phyloP scores from a whole-genome alignment of 2,797 vertebrate species.

The Coccyzus lansbergi region DNA sequence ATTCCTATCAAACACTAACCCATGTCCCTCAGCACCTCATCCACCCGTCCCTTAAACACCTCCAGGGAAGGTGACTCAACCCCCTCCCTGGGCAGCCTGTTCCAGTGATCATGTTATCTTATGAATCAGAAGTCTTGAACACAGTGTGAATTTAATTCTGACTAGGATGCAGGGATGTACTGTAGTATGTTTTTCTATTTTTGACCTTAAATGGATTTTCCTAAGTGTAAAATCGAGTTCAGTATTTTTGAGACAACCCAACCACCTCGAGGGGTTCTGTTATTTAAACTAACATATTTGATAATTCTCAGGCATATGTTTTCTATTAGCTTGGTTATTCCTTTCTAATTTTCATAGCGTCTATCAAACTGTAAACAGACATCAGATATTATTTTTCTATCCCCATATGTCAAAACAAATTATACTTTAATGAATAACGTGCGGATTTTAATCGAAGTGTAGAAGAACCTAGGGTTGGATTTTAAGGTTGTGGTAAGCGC shows the following conservation, averaged over 20 bases:
- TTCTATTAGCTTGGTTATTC: neutral
- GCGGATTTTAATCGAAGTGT: neutral
- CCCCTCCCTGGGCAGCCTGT: too few species aligned
- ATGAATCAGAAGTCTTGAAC: neutral
- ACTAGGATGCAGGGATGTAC: neutral
- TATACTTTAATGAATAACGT: neutral
- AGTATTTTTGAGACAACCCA: neutral
- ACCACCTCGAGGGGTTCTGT: neutral
- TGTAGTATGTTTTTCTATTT: neutral
- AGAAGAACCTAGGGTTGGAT: neutral
- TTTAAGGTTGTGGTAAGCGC: neutral
- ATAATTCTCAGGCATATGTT: neutral
- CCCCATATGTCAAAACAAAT: neutral
- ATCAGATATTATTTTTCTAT: neutral
- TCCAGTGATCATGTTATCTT: neutral
- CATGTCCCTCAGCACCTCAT: too few species aligned
- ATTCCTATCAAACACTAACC: too few species aligned
- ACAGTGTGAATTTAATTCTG: neutral
- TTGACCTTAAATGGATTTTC: neutral
- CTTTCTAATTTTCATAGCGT: conserved; percentile 15
- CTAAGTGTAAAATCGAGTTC: neutral
- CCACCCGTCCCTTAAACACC: too few species aligned
- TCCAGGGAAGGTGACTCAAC: too few species aligned
- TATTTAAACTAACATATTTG: neutral
- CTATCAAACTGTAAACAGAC: neutral